Conservation (phyloP, 2,888 invertebrate genomes). For the Acleris laterana region DNA sequence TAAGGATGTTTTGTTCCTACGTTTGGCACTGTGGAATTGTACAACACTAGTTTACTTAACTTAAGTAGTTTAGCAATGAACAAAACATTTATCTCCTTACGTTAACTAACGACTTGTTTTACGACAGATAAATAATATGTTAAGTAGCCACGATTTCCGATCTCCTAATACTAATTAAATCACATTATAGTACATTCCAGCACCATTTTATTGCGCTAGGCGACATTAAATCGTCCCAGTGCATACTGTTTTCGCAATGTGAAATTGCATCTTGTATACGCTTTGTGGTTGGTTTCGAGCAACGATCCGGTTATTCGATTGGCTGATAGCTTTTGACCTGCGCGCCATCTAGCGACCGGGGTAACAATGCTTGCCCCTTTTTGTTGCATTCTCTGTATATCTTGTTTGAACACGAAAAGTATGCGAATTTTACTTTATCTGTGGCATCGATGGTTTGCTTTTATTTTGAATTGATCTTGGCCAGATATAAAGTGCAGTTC, state of each 20-base stretch:
- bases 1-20: no score
- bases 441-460: not conserved
- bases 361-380: slow-evolving; percentile 44
- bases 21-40: no score
- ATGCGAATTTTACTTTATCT: not conserved
- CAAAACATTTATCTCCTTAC: no score
- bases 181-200: slow-evolving; percentile 28
- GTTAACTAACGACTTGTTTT: no score
- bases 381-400: slow-evolving; percentile 21
- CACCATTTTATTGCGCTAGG: slow-evolving; percentile 50
- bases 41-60: no score
- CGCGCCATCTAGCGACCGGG: slow-evolving; percentile 52
- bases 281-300: slow-evolving; percentile 49
- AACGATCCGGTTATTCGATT: slow-evolving; percentile 61
- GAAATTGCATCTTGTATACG: slow-evolving; percentile 52
- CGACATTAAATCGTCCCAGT: slow-evolving; percentile 41
- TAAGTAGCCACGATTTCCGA: not conserved
- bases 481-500: not conserved
- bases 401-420: slow-evolving; percentile 5
- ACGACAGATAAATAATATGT: no score
- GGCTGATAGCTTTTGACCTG: slow-evolving; percentile 64
- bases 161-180: not conserved
- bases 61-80: no score
- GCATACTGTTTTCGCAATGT: slow-evolving; percentile 58
- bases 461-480: not conserved